phyloP scores from a whole-genome alignment of 2,797 vertebrate species.

The Leptoclinus maculatus region DNA sequence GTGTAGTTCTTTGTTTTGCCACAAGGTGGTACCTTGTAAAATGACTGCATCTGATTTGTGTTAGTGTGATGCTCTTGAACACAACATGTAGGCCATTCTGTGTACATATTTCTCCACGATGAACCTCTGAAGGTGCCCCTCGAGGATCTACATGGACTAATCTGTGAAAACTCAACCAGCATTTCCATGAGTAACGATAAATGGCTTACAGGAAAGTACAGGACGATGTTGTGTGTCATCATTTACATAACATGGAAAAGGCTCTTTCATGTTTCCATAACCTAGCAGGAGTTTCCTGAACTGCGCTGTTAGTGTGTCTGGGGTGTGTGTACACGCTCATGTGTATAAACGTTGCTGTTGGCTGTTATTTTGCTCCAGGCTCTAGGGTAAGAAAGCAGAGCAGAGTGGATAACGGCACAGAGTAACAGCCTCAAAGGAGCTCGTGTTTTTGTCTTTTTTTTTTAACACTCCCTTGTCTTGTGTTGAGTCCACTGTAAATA shows the following conservation, averaged over 20 bases:
- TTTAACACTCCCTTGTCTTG: slow-evolving; percentile 35
- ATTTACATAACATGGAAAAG: slow-evolving; percentile 46
- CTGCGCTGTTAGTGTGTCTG: slow-evolving; percentile 15
- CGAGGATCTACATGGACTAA: slow-evolving; percentile 5
- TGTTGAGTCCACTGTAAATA: slow-evolving; percentile 58
- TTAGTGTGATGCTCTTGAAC: slow-evolving; percentile 18
- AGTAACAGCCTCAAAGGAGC: slow-evolving; percentile 45
- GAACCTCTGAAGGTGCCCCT: slow-evolving; percentile 18
- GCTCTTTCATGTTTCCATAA: slow-evolving; percentile 40
- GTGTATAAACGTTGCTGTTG: slow-evolving; percentile 30
- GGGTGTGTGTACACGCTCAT: background rate
- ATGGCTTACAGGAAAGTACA: slow-evolving; percentile 16
- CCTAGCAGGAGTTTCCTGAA: slow-evolving; percentile 45
- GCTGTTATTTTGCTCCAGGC: slow-evolving; percentile 50
- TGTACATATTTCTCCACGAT: slow-evolving; percentile 9
- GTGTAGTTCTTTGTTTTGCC: slow-evolving; percentile 49
- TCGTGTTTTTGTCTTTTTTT: slow-evolving; percentile 48
- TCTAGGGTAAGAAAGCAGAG: slow-evolving; percentile 48
- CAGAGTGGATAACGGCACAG: slow-evolving; percentile 38
- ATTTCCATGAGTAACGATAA: slow-evolving; percentile 8
- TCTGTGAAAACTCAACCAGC: slow-evolving; percentile 14
- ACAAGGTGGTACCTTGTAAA: slow-evolving; percentile 57
- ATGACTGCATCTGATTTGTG: slow-evolving; percentile 15
- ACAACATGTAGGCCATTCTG: slow-evolving; percentile 30
- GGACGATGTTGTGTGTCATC: slow-evolving; percentile 24